Conservation (phyloP, 2,797 vertebrate species). For the Serranus cabrilla region DNA sequence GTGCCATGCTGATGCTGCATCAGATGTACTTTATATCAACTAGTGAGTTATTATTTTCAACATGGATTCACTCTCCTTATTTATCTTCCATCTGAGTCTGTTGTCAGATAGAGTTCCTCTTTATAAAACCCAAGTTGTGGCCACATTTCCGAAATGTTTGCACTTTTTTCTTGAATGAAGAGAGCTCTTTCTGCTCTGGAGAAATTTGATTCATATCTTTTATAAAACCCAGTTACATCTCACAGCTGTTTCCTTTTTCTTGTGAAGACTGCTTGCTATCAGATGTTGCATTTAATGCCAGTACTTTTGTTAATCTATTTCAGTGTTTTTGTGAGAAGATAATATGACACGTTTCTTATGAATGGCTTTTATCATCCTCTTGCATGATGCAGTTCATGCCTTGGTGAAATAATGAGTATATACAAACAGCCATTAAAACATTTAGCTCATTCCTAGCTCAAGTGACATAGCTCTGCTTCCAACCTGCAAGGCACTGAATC, state of each 20-base stretch:
- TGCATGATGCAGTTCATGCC: constrained; percentile 1
- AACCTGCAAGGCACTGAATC: not conserved
- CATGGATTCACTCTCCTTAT: not conserved
- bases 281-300: constrained; percentile 7
- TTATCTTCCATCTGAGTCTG: not conserved
- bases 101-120: not conserved
- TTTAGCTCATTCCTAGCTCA: not conserved
- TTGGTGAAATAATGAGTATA: constrained; percentile 2
- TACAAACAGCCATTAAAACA: constrained; percentile 7
- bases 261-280: not conserved
- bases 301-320: constrained; percentile 32
- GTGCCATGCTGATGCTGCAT: not conserved
- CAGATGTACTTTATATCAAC: not conserved
- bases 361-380: constrained; percentile 17
- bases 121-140: not conserved
- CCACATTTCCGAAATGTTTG: constrained; percentile 18
- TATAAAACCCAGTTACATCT: not conserved
- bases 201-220: not conserved
- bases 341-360: constrained; percentile 13
- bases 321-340: constrained; percentile 2
- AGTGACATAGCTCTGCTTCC: not conserved
- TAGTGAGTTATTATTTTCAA: not conserved
- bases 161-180: constrained; percentile 10
- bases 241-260: constrained; percentile 9
- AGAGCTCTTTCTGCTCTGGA: constrained; percentile 9